Evolutionary conservation across 2,797 vertebrate genomes (phyloP), one percentile per base, ranked within the genome.

Genomic region (Sparus aurata): DNA sequence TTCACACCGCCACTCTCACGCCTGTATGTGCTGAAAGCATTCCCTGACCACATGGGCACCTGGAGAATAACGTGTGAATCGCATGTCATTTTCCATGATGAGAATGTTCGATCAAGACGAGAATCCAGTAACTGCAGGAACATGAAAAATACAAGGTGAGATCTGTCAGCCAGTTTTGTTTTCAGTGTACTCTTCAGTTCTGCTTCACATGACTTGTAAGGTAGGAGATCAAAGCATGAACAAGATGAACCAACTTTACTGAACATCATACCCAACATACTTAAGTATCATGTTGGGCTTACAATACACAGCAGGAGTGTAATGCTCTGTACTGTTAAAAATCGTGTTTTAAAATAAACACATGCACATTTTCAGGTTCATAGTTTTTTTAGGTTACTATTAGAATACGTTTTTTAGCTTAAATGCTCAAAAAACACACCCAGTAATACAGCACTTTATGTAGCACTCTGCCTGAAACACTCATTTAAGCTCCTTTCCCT

Each of bases 11-110:
- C 8, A 1, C 25, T 83, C 49, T 71, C 38, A 58, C 7, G 5
- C 60, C 62, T 77, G 49, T 15, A 34, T 61, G 71, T 64, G 65
- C 64, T 76, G 75, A 75, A 80, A 58, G 61, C 54, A 1, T 81
- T 75, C 76, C 34, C 9, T 57, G 46, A 70, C 71, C 66, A 60
- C 64, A 20, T 63, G 17, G 23, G 22, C 17, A 73, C 38, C 12
- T 3, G 0, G 69, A 69, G 43, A 71, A 67, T 65, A 67, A 58
- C 27, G 72, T 83, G 78, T 81, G 65, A 89, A 86, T 76, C 70
- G 47, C n/a, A 43, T 77, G 70, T 77, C 43, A 65, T 75, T 83
- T 76, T 58, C 27, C 12, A 64, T 52, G 58, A 71, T 81, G 23
- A 75, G 15, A 72, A 73, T 38, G 79, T 82, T 83, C 5, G 2